Conservation (phyloP, 2,888 invertebrate genomes). For the Amphipyra tragopoginis region DNA sequence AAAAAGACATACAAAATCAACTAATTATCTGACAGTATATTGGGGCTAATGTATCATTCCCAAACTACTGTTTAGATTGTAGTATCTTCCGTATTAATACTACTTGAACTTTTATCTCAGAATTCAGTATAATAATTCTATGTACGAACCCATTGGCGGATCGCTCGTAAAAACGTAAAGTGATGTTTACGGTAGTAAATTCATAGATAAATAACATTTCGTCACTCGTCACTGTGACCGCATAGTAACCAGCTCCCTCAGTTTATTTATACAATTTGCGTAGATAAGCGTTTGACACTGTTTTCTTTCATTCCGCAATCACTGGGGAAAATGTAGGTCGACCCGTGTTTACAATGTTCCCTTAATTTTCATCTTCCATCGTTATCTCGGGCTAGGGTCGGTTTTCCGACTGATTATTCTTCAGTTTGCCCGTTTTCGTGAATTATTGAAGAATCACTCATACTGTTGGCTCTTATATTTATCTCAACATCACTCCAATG, state of each 20-base stretch:
- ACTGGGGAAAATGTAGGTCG: slow-evolving; percentile 41
- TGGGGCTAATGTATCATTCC: too few relatives aligned
- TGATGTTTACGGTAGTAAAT: slow-evolving; percentile 27
- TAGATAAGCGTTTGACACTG: slow-evolving; percentile 49
- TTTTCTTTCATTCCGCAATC: slow-evolving; percentile 39
- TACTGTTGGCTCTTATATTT: too few relatives aligned
- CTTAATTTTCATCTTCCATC: slow-evolving; percentile 25
- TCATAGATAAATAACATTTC: slow-evolving; percentile 42
- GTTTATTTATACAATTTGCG: slow-evolving; percentile 40
- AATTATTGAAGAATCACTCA: too few relatives aligned
- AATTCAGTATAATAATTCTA: slow-evolving; percentile 6
- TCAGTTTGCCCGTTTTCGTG: slow-evolving; percentile 1
- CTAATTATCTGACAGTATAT: too few relatives aligned
- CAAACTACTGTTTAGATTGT: too few relatives aligned
- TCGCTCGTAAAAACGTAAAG: slow-evolving; percentile 20
- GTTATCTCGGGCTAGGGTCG: slow-evolving; percentile 20
- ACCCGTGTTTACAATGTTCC: slow-evolving; percentile 24
- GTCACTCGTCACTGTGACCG: slow-evolving; percentile 19
- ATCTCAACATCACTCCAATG: too few relatives aligned
- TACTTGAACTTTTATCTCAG: neutral
- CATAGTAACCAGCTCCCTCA: slow-evolving; percentile 35
- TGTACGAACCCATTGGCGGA: slow-evolving; percentile 18
- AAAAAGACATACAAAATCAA: too few relatives aligned
- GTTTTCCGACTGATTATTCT: slow-evolving; percentile 12
- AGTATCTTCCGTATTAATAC: too few relatives aligned